Conservation (phyloP, 1,140 invertebrate species). For the Drosophila pseudoobscura region DNA sequence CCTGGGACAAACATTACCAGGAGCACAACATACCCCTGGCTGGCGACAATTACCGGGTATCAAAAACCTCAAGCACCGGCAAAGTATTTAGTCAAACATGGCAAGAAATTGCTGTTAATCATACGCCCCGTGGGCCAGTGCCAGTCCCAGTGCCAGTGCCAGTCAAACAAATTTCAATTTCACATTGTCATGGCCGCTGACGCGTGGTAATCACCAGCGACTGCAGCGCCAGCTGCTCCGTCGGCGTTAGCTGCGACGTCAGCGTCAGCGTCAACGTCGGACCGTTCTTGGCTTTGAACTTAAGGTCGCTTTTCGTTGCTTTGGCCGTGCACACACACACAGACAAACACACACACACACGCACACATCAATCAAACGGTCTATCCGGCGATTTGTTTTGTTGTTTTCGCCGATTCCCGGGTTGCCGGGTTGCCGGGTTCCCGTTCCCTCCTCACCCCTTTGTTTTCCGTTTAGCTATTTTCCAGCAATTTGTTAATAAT, state of each 20-base stretch:
- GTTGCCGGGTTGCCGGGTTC: not conserved
- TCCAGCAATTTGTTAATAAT: slow-evolving; percentile 79
- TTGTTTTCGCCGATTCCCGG: slow-evolving; percentile 46
- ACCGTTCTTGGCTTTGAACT: slow-evolving; percentile 76
- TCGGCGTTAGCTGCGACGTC: slow-evolving; percentile 12
- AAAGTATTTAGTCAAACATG: slow-evolving; percentile 73
- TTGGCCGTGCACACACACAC: not conserved
- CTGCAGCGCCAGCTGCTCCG: slow-evolving; percentile 17
- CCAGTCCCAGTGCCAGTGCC: slow-evolving; percentile 40
- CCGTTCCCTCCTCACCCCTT: slow-evolving; percentile 9
- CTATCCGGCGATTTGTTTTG: slow-evolving; percentile 64
- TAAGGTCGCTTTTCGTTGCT: slow-evolving; percentile 48
- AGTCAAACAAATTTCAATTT: slow-evolving; percentile 66
- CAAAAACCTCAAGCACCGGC: slow-evolving; percentile 15
- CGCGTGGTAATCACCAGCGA: slow-evolving; percentile 66
- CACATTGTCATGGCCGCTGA: slow-evolving; percentile 74
- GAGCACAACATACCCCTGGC: not conserved
- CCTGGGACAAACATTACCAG: not conserved
- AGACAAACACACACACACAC: not conserved
- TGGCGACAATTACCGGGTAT: too few relatives aligned
- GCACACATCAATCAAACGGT: slow-evolving; percentile 72
- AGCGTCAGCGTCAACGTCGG: slow-evolving; percentile 17
- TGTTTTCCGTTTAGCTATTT: slow-evolving; percentile 59
- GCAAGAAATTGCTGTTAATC: slow-evolving; percentile 69
- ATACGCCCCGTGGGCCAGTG: slow-evolving; percentile 64